Evolutionary conservation across 2,113 vertebrate species (phyloP).

Genomic region (Machaerirhynchus nigripectus): DNA sequence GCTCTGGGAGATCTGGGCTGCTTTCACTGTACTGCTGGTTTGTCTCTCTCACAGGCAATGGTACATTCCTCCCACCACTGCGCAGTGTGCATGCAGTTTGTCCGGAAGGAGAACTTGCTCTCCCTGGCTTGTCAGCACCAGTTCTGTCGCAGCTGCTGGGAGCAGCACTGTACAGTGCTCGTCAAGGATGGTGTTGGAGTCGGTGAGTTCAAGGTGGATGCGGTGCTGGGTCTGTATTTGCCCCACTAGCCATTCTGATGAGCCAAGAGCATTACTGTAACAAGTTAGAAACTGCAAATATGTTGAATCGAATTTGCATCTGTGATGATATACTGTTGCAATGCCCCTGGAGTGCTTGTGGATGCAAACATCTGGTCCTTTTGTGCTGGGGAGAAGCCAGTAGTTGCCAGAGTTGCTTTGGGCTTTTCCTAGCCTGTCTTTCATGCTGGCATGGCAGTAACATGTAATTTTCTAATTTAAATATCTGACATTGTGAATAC

Average conservation of each 20-base stretch:
- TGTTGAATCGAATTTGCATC: not conserved
- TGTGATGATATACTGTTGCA: not conserved
- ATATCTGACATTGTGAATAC: not conserved
- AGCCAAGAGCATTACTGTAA: not conserved
- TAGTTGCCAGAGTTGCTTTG: not conserved
- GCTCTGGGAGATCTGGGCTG: not conserved
- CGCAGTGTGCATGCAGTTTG: constrained; percentile 96
- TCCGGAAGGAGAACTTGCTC: constrained; percentile 91
- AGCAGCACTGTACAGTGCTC: constrained; percentile 96
- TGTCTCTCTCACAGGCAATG: constrained; percentile 64
- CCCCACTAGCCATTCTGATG: not conserved
- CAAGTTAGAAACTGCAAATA: not conserved
- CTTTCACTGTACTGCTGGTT: not conserved
- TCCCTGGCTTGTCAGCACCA: constrained; percentile 96
- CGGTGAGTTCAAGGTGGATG: constrained; percentile 76
- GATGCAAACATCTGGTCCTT: not conserved
- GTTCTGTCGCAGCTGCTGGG: constrained; percentile 98
- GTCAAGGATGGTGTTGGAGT: constrained; percentile 97
- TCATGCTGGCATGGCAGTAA: not conserved
- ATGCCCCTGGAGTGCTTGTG: not conserved
- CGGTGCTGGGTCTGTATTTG: not conserved
- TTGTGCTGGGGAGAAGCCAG: not conserved
- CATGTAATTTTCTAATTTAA: not conserved
- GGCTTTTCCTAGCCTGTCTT: not conserved
- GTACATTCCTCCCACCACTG: constrained; percentile 90